These are phyloP conservation scores for Esperia sulphurella DNA, from an alignment of 2,888 invertebrate genomes.

Conservation along the genomic window DNA sequence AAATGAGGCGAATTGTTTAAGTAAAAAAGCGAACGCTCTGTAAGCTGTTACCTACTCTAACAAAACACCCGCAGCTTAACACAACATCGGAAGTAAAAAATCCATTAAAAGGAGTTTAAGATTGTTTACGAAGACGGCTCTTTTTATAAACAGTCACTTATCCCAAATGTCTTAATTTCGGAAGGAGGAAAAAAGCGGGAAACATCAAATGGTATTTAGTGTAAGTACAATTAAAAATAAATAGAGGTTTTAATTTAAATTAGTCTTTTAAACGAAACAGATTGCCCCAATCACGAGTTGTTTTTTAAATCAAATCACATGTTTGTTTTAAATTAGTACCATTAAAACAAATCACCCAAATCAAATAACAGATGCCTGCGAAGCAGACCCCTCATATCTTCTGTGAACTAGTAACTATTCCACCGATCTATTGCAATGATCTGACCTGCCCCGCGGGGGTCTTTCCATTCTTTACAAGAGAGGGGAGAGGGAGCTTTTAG, in stretches of 20 bases:
- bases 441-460: no score
- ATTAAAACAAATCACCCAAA: slow-evolving; percentile 63
- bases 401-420: no score
- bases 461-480: no score
- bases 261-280: slow-evolving; percentile 30
- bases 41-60: slow-evolving; percentile 20
- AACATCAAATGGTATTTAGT: no score
- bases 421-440: no score
- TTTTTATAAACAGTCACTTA: slow-evolving; percentile 41
- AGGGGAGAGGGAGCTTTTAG: no score
- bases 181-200: slow-evolving; percentile 28
- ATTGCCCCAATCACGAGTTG: slow-evolving; percentile 51
- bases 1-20: no score
- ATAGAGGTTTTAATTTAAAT: slow-evolving; percentile 8
- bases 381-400: slow-evolving; percentile 41
- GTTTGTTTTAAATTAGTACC: slow-evolving; percentile 54
- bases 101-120: slow-evolving; percentile 30
- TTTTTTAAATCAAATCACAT: slow-evolving; percentile 34
- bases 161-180: slow-evolving; percentile 49
- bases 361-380: slow-evolving; percentile 50
- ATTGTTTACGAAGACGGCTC: slow-evolving; percentile 36
- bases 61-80: slow-evolving; percentile 31
- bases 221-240: no score
- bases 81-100: slow-evolving; percentile 37
- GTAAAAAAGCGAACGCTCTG: slow-evolving; percentile 7